Conservation (phyloP, 2,797 vertebrate species). For the Gadopsis bispinosus region DNA sequence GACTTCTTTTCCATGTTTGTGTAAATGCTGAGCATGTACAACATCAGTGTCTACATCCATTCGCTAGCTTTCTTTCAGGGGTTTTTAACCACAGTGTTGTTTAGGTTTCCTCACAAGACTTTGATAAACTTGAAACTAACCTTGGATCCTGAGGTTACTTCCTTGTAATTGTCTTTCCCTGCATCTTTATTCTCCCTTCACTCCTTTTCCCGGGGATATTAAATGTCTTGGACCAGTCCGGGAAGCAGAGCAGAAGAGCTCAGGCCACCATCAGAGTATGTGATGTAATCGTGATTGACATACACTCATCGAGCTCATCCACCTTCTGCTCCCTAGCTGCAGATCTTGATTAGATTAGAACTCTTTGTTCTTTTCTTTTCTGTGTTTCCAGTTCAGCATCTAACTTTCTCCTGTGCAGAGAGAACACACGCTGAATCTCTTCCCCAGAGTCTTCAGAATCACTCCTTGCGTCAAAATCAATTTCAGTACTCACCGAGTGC, state of each 20-base stretch:
- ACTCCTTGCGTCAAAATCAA: conserved; percentile 53
- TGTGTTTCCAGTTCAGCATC: conserved; percentile 51
- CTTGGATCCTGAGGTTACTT: conserved; percentile 11
- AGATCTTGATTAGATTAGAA: conserved; percentile 29
- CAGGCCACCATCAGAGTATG: conserved; percentile 21
- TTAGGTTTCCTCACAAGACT: neutral
- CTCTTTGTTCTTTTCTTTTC: neutral
- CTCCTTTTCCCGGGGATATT: conserved; percentile 56
- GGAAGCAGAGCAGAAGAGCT: conserved; percentile 28
- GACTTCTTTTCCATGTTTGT: neutral
- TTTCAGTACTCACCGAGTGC: conserved; percentile 20
- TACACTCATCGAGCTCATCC: conserved; percentile 46
- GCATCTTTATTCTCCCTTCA: conserved; percentile 28
- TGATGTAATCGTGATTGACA: conserved; percentile 61
- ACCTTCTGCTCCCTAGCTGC: conserved; percentile 6
- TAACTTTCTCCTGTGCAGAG: conserved; percentile 31
- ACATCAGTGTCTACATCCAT: neutral
- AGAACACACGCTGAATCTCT: conserved; percentile 24
- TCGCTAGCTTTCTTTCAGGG: neutral
- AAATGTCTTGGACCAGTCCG: conserved; percentile 47
- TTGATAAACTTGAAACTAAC: neutral
- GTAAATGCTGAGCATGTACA: neutral
- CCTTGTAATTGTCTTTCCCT: conserved; percentile 59
- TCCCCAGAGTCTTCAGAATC: conserved; percentile 43
- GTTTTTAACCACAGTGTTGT: neutral